phyloP scores from a whole-genome alignment of 2,797 vertebrate species.

The Craterocephalus amniculus region DNA sequence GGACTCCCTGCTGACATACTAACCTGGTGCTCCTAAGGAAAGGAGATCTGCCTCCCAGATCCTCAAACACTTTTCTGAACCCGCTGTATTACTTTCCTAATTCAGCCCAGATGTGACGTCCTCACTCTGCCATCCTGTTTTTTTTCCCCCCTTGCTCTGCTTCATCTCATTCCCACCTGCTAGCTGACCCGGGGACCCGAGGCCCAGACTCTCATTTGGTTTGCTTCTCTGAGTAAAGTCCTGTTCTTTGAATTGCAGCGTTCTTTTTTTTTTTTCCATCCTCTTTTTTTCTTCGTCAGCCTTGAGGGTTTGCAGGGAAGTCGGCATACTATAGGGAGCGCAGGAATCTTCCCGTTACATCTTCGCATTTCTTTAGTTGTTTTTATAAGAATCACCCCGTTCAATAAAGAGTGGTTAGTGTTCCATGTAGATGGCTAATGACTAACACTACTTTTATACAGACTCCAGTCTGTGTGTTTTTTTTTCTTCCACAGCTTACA shows the following conservation, averaged over 20 bases:
- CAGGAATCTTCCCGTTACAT: constrained; percentile 62
- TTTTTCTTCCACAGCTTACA: background rate
- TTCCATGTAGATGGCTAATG: constrained; percentile 60
- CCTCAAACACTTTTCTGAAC: constrained; percentile 85
- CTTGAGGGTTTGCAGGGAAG: constrained; percentile 73
- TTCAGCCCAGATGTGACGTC: constrained; percentile 86
- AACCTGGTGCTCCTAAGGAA: constrained; percentile 87
- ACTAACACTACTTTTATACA: constrained; percentile 30
- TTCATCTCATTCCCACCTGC: constrained; percentile 85
- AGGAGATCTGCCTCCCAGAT: constrained; percentile 84
- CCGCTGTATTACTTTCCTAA: constrained; percentile 89
- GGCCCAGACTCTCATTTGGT: constrained; percentile 77
- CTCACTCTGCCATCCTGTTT: constrained; percentile 74
- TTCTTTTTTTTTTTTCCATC: constrained; percentile 40
- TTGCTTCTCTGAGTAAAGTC: constrained; percentile 79
- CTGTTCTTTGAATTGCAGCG: constrained; percentile 77
- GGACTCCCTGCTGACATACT: constrained; percentile 82
- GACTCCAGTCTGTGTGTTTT: background rate
- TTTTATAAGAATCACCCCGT: constrained; percentile 64
- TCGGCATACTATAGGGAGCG: constrained; percentile 49
- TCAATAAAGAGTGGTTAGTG: constrained; percentile 57
- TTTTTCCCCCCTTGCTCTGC: constrained; percentile 63
- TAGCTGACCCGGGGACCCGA: constrained; percentile 80
- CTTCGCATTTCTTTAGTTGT: constrained; percentile 64
- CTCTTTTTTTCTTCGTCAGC: constrained; percentile 42